Percentiles rank a stretch among this genome's conserved stretches.
Conservation (phyloP, 2,113 vertebrate species). For the Rhinichthys klamathensis region DNA sequence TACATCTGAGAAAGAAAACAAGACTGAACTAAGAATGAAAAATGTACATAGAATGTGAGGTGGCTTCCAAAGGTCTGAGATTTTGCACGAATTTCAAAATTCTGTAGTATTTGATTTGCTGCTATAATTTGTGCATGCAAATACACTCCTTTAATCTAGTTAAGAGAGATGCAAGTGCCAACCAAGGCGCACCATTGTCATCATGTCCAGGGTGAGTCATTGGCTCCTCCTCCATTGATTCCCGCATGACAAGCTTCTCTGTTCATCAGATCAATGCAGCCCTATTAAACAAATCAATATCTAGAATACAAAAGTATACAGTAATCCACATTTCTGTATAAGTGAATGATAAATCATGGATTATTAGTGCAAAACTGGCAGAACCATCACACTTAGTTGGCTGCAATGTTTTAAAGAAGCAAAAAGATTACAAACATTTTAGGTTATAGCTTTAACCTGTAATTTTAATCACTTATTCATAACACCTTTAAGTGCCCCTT, state of each 20-base stretch:
- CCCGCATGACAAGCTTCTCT: constrained; percentile 54
- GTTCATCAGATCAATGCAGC: constrained; percentile 8
- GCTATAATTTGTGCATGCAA: not conserved
- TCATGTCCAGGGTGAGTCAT: constrained; percentile 9
- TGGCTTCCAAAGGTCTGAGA: no score
- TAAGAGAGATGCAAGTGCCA: not conserved
- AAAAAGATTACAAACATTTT: no score
- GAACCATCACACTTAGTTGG: not conserved
- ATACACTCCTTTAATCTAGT: not conserved
- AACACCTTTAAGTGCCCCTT: not conserved
- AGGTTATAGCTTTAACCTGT: not conserved
- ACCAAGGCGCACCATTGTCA: constrained; percentile 57
- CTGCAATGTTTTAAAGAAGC: not conserved
- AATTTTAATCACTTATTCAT: not conserved
- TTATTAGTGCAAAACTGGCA: not conserved
- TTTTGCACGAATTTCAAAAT: no score
- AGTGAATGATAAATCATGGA: not conserved
- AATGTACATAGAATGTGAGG: no score
- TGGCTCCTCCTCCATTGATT: constrained; percentile 56
- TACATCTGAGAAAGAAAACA: constrained; percentile 55
- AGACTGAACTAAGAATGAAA: not conserved
- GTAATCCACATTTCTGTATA: not conserved
- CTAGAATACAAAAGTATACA: not conserved
- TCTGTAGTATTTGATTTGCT: not conserved
- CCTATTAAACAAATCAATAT: constrained; percentile 5